A percentile compares a stretch with the other conserved stretches of the same genome.
Conservation (phyloP, 1,140 invertebrate genomes). For the Bombus waltoni region DNA sequence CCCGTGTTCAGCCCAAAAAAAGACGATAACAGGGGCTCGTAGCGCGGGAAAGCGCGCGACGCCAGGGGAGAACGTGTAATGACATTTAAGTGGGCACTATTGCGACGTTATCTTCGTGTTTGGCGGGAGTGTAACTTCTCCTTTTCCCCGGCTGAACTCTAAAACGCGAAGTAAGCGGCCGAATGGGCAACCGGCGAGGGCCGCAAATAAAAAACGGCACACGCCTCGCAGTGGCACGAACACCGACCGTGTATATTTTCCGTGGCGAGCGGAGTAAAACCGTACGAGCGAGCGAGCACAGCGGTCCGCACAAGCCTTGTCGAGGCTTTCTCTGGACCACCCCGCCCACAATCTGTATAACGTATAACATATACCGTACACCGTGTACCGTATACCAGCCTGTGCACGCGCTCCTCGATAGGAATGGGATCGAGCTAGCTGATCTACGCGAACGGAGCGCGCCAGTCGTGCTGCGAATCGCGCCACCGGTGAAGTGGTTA, state of each 20-base stretch:
- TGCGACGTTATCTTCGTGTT: conserved; percentile 62
- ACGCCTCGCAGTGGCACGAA: conserved; percentile 71
- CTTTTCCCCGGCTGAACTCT: conserved; percentile 39
- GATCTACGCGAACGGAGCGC: background rate
- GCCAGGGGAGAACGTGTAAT: conserved; percentile 54
- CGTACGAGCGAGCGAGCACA: conserved; percentile 38
- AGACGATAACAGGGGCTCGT: background rate
- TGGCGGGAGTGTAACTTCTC: conserved; percentile 57
- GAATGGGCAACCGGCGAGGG: conserved; percentile 42
- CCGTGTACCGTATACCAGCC: conserved; percentile 45
- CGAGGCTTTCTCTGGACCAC: conserved; percentile 78
- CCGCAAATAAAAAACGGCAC: conserved; percentile 68
- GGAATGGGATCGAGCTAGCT: conserved; percentile 40
- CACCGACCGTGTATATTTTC: conserved; percentile 46
- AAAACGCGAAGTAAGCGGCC: conserved; percentile 48
- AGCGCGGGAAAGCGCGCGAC: background rate
- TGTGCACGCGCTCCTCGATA: conserved; percentile 33
- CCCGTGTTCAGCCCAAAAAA: background rate
- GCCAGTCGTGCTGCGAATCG: background rate
- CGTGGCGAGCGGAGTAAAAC: conserved; percentile 37
- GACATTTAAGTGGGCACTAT: conserved; percentile 69
- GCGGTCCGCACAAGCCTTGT: conserved; percentile 37
- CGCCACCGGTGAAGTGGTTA: background rate
- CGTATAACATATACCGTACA: conserved; percentile 48
- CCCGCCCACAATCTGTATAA: conserved; percentile 74